Evolutionary conservation across 1,140 invertebrate genomes (phyloP).

Genomic region (Alviniconcha marisindica): DNA sequence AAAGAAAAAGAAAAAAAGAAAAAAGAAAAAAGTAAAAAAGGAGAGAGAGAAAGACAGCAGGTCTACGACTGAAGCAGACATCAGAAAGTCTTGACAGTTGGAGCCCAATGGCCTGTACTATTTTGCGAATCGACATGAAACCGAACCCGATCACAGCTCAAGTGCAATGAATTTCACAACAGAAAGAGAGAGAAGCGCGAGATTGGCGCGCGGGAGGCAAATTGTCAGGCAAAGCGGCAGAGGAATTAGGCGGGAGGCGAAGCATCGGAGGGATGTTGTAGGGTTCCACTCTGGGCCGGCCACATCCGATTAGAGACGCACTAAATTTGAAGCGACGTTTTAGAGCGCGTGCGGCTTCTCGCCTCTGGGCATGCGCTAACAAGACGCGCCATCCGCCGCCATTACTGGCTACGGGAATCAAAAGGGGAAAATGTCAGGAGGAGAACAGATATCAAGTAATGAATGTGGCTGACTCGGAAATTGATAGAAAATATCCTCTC

Average conservation of each 20-base stretch:
- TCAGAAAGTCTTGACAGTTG: slow-evolving; percentile 10
- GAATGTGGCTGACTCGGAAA: slow-evolving; percentile 44
- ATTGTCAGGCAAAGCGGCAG: slow-evolving; percentile 22
- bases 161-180: slow-evolving; percentile 44
- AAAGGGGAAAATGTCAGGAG: slow-evolving; percentile 38
- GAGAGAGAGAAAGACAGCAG: not conserved
- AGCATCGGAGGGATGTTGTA: slow-evolving; percentile 31
- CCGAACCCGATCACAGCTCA: slow-evolving; percentile 34
- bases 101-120: not conserved
- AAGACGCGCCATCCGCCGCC: slow-evolving; percentile 22
- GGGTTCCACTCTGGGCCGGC: slow-evolving; percentile 31
- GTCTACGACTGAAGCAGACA: too few species aligned
- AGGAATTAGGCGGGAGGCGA: slow-evolving; percentile 15
- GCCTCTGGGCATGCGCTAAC: slow-evolving; percentile 39
- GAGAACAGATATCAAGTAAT: slow-evolving; percentile 43
- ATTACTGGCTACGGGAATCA: slow-evolving; percentile 26
- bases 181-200: not conserved
- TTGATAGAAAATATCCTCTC: slow-evolving; percentile 45
- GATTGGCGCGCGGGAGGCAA: slow-evolving; percentile 24
- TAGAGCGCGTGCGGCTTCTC: slow-evolving; percentile 40
- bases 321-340: slow-evolving; percentile 45
- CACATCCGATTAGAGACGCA: slow-evolving; percentile 41
- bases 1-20: too few species aligned
- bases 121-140: slow-evolving; percentile 27
- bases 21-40: too few species aligned